Evolutionary conservation across 2,888 invertebrate species (phyloP), one percentile per base, ranked within the genome.

Genomic region (Agonopterix subpropinquella): DNA sequence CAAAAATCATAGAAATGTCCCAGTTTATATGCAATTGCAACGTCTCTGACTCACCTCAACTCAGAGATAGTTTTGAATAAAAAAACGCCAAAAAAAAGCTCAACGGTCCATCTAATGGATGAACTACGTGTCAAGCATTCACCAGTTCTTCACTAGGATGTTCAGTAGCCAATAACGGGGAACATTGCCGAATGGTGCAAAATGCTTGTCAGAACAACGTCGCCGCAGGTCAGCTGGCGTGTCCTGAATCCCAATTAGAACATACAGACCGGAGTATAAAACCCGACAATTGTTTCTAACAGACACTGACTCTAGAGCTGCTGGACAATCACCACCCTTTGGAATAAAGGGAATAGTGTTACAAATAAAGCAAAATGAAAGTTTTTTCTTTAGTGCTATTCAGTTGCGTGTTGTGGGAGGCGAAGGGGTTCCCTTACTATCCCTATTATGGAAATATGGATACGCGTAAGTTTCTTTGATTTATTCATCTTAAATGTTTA

Each of bases 381-480:
- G 62, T 70, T 47, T 51, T 68, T 44, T 53, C 58, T 44, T 64
- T 66, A 8, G 48, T 83, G 49, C 62, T 80, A 43, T 52, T 82
- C 49, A 70, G 64, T 59, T 77, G 76, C 66, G 73, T 64, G 49
- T 56, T 82, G 47, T 77, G 73, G 70, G 73, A 76, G 55, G 77
- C 65, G 36, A 63, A 55, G 39, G 79, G 73, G 50, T 84, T 76
- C 52, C 86, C 87, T 0, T 80, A 79, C 52, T 84, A 81, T 52
- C 84, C 86, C 0, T 77, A 79, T 53, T 84, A 86, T 60, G 83
- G 82, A 42, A 76, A 84, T 62, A 67, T 81, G 57, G 87, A 88
- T 59, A 69, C 85, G 47, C 55, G 87, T 88, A 58, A 86, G 87
- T 85, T 42, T 5, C 7, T 13, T 36, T 47, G 45, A 9, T 15